Base-by-base conservation (phyloP, 2,888 invertebrate genomes). In the Hymenopus coronatus region DNA sequence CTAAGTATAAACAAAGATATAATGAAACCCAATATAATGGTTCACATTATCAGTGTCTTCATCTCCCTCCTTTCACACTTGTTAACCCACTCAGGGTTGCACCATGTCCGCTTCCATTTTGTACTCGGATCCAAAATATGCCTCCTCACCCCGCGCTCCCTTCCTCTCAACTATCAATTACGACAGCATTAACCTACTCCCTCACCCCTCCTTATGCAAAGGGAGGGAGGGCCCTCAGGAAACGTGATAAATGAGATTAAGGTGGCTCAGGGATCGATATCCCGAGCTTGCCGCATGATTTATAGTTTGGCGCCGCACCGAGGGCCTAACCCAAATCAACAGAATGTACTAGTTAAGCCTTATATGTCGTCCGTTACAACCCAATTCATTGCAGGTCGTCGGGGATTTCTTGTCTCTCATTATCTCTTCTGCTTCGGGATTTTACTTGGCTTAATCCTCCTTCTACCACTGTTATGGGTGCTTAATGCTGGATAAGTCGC, bases 201-300 rank as follows among this genome's bases (percentile, higher is more conserved):
- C 54, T 70, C 54, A 0, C 25, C 54, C 54, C 54, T 86, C 86
- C 81, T 86, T 86, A 86, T 30, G 20, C 27, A 86, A 70, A 81
- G 70, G 81, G 86, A 86, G 86, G 70, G 70, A 82, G 81, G 81
- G 28, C 86, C 70, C 84, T 6, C 54, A 70, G 28, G 81, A 25
- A 30, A 81, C 86, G 70, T 81, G 86, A 86, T 86, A 81, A 86
- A 86, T 86, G 86, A 81, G 86, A 86, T 86, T 86, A 86, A 86
- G 86, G 86, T 81, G 28, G 86, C 86, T 81, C 20, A 28, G 14
- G 40, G 86, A 28, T 86, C 86, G 86, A 86, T 86, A 81, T 28
- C 54, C 20, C 14, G 81, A 86, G 81, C 81, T 81, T 84, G 28
- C 30, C n/a, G 20, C 86, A 27, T 86, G 86, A 86, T 86, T 86